Conservation (phyloP, 2,888 invertebrate genomes). For the Chromoteleia sp. region DNA sequence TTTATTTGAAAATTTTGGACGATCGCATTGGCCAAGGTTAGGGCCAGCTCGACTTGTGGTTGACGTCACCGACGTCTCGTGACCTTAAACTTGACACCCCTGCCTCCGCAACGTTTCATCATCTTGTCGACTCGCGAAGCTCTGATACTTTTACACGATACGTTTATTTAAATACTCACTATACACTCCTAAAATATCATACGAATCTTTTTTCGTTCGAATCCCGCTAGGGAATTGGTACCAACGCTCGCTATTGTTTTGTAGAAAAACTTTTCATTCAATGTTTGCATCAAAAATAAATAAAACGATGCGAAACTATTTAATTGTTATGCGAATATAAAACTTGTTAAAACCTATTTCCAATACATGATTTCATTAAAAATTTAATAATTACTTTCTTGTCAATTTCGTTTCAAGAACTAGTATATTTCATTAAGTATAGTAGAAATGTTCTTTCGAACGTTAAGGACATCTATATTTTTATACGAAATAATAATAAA, state of each 20-base stretch:
- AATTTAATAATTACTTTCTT: no score
- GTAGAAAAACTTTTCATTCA: background rate
- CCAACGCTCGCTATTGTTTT: background rate
- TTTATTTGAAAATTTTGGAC: slow-evolving; percentile 46
- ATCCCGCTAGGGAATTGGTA: background rate
- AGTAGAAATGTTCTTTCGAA: no score
- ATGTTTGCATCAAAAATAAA: background rate
- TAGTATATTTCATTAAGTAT: no score
- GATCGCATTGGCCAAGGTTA: slow-evolving; percentile 68
- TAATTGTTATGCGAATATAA: no score
- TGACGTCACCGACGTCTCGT: slow-evolving; percentile 82
- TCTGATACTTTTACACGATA: slow-evolving; percentile 26
- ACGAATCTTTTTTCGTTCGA: slow-evolving; percentile 1
- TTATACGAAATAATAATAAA: no score
- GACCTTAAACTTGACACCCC: slow-evolving; percentile 81
- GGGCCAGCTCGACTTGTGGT: slow-evolving; percentile 54
- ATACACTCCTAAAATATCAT: slow-evolving; percentile 36
- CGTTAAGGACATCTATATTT: no score
- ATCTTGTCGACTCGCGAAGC: slow-evolving; percentile 38
- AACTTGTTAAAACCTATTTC: no score
- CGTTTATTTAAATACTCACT: slow-evolving; percentile 42
- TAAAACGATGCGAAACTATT: no score
- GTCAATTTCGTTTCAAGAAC: no score
- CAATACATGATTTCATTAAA: no score
- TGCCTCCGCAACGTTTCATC: slow-evolving; percentile 50